Conservation (phyloP, 1,140 invertebrate species). For the Parapsyche elsis region DNA sequence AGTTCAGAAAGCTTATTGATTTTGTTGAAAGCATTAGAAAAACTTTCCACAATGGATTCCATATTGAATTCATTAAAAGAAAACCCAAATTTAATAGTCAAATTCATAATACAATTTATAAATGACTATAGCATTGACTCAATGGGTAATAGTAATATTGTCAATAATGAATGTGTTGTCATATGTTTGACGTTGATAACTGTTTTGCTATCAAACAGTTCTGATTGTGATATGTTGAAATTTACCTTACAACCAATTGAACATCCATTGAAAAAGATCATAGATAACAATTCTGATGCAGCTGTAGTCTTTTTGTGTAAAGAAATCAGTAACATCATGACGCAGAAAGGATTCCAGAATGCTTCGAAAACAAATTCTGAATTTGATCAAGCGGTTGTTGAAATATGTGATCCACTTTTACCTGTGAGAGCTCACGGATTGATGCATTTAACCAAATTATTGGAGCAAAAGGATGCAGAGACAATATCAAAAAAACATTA, state of each 20-base stretch:
- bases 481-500: constrained; percentile 74
- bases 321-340: constrained; percentile 54
- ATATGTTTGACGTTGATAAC: constrained; percentile 66
- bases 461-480: constrained; percentile 74
- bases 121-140: constrained; percentile 55
- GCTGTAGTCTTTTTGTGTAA: constrained; percentile 56
- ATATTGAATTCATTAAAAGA: constrained; percentile 60
- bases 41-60: constrained; percentile 47
- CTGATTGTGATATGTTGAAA: constrained; percentile 57
- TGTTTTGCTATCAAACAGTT: constrained; percentile 61
- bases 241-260: constrained; percentile 56
- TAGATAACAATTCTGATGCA: constrained; percentile 51
- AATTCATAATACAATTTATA: constrained; percentile 63
- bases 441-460: constrained; percentile 77
- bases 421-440: constrained; percentile 84
- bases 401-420: constrained; percentile 79
- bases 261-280: constrained; percentile 52
- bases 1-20: constrained; percentile 58
- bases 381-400: constrained; percentile 73
- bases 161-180: constrained; percentile 63
- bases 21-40: constrained; percentile 57
- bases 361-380: constrained; percentile 60
- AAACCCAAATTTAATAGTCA: constrained; percentile 60
- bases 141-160: constrained; percentile 55
- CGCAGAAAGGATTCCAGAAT: constrained; percentile 37